Percentiles rank a stretch among this genome's conserved stretches.
Evolutionary conservation across 2,113 vertebrate genomes (phyloP).

Genomic region (Prinia subflava): DNA sequence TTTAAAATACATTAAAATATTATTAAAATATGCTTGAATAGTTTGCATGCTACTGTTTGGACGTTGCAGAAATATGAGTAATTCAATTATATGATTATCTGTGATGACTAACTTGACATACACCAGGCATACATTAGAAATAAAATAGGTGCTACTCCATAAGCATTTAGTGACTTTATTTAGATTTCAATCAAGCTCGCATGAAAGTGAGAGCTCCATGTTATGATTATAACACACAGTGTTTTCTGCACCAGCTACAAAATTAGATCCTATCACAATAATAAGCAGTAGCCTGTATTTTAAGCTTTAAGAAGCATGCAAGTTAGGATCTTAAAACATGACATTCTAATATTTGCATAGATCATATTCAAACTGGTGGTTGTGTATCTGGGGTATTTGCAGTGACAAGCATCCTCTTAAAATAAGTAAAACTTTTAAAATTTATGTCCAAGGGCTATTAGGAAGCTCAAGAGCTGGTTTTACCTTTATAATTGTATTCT

Average conservation of each 20-base stretch:
- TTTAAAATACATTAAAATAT: not conserved
- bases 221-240: not conserved
- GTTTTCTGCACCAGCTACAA: not conserved
- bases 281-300: not conserved
- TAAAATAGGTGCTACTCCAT: rapidly evolving
- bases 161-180: not conserved
- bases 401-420: not conserved
- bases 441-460: not conserved
- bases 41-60: not conserved
- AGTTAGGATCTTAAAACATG: not conserved
- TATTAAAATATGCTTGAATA: not conserved
- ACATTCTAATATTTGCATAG: not conserved
- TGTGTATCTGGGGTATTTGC: not conserved
- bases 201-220: not conserved
- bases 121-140: not conserved
- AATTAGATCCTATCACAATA: not conserved
- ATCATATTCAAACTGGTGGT: not conserved
- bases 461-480: not conserved
- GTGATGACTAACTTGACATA: not conserved
- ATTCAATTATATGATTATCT: not conserved
- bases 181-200: not conserved
- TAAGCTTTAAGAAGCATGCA: not conserved
- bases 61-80: not conserved
- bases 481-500: not conserved
- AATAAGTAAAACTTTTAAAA: not conserved